phyloP scores from a whole-genome alignment of 2,888 invertebrate genomes.

The Plebejus anna region DNA sequence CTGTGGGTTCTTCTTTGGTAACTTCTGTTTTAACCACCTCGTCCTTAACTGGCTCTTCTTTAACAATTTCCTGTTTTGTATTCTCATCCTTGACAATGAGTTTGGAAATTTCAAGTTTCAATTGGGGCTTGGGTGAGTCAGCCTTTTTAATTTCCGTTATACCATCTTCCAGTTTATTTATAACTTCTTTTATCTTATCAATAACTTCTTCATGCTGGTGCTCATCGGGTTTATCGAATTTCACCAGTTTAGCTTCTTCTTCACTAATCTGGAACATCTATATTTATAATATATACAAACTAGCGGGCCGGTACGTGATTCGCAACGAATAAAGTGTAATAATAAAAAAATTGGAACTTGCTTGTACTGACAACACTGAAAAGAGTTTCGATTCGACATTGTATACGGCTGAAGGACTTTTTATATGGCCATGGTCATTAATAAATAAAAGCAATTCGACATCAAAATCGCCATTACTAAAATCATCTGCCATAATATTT shows the following conservation, averaged over 20 bases:
- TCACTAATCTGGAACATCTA: constrained; percentile 50
- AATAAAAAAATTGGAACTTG: too few relatives aligned
- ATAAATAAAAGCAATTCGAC: too few relatives aligned
- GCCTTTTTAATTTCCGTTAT: constrained; percentile 48
- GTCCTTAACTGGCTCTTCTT: constrained; percentile 30
- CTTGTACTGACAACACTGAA: too few relatives aligned
- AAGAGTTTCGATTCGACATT: too few relatives aligned
- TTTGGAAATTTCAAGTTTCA: constrained; percentile 38
- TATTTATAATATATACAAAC: constrained; percentile 17
- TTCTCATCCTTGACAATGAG: constrained; percentile 36
- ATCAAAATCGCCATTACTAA: too few relatives aligned
- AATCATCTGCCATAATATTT: too few relatives aligned
- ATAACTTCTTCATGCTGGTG: constrained; percentile 59
- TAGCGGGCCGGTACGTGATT: too few relatives aligned
- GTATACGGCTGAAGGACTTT: too few relatives aligned
- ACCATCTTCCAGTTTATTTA: constrained; percentile 64
- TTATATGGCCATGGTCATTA: too few relatives aligned
- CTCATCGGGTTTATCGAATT: constrained; percentile 60
- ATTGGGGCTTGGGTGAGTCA: constrained; percentile 43
- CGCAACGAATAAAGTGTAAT: too few relatives aligned
- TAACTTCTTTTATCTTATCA: constrained; percentile 66
- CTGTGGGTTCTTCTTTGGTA: constrained; percentile 31
- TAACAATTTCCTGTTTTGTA: constrained; percentile 30
- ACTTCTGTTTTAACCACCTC: constrained; percentile 4
- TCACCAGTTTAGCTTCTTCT: constrained; percentile 59